Evolutionary conservation across 2,797 vertebrate genomes (phyloP), one percentile per base, ranked within the genome.

Genomic region (Syncerus caffer): DNA sequence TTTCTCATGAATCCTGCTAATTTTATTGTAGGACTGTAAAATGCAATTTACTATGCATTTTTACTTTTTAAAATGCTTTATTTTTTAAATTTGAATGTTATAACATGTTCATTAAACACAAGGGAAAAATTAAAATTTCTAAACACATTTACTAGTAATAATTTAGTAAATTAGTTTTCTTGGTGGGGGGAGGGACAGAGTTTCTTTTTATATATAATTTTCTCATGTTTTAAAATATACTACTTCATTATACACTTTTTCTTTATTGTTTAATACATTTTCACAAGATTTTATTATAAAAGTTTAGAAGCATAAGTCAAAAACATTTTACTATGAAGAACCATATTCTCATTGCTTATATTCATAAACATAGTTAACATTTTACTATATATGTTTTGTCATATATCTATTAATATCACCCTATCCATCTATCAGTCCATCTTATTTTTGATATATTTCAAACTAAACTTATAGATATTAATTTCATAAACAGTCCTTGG

Each of bases 31-130:
- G 27, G 82, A 47, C 50, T 93, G 13, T 89, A 60, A 97, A 95
- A 78, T 57, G 6, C 42, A 82, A 83, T 85, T 92, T 78, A 83
- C 25, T 88, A 3, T 53, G n/a, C 14, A 80, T 67, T 85, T 96
- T 79, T 51, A 74, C 25, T 92, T 84, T 79, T 89, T 12, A 15
- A 79, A 79, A 67, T 7, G 38, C 7, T 19, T 79, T 38, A 60
- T 29, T 19, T 94, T 80, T 57, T 19, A 90, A 45, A 83, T 74
- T 93, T 87, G 29, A 90, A 62, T 27, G 93, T n/a, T 21, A 87
- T 94, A 91, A 55, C 7, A 79, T 94, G n/a, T 6, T 95, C 29
- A 55, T 80, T 95, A 89, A 95, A 94, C n/a, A 87, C 67, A 90
- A 94, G 89, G 5, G 71, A 71, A 95, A 91, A 87, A 83, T 45